Conservation (phyloP, 2,113 vertebrate genomes). For the Eublepharis macularius region DNA sequence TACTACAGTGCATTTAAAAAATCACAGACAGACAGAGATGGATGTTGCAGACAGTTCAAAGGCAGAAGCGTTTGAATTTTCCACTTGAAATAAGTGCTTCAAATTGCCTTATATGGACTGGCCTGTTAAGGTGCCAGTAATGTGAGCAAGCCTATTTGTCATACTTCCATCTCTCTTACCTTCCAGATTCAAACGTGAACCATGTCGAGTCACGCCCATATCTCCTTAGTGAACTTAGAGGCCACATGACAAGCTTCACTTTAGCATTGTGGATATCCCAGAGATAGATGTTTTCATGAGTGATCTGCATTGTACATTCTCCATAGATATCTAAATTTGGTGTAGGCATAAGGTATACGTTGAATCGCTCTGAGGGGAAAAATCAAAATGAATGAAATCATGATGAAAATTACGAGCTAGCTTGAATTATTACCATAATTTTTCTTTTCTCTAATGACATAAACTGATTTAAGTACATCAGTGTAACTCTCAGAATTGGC, state of each 20-base stretch:
- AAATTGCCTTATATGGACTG: background rate
- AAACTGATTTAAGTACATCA: background rate
- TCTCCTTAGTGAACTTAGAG: conserved; percentile 93
- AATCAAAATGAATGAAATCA: conserved; percentile 11
- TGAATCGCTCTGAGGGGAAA: conserved; percentile 89
- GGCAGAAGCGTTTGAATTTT: background rate
- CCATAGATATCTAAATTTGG: conserved; percentile 99
- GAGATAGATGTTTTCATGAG: conserved; percentile 98
- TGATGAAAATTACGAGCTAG: background rate
- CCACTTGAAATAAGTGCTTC: background rate
- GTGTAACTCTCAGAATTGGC: background rate
- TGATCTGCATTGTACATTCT: conserved; percentile 99
- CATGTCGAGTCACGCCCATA: conserved; percentile 97
- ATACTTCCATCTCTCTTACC: conserved; percentile 76
- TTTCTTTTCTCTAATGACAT: background rate
- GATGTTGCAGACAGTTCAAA: background rate
- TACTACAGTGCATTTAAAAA: background rate
- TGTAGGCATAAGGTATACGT: conserved; percentile 98
- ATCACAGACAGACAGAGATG: background rate
- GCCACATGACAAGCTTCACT: conserved; percentile 98
- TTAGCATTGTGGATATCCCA: conserved; percentile 98
- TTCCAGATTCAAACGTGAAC: conserved; percentile 98
- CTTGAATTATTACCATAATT: accelerated
- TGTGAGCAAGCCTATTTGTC: background rate
- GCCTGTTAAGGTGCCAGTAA: background rate